A percentile compares a stretch with the other conserved stretches of the same genome.
These are phyloP conservation scores for Elysia chlorotica DNA, from an alignment of 1,140 invertebrate species.

Conservation along the genomic window DNA sequence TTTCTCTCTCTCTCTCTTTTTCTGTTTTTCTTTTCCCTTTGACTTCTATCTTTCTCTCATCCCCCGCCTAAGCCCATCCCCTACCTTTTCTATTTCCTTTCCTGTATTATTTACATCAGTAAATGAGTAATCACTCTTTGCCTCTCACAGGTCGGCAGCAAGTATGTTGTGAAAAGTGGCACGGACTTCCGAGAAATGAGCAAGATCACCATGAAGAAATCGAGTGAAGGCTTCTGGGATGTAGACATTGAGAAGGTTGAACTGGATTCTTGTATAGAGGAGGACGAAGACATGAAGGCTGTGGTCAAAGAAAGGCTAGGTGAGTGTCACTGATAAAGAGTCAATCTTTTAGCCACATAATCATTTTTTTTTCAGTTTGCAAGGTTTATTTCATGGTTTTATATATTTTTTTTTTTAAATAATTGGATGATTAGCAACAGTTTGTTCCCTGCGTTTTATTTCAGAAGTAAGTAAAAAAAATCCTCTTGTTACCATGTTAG, in stretches of 20 bases:
- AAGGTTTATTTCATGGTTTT: too few species aligned
- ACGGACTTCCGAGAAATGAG: slow-evolving; percentile 90
- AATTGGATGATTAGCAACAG: too few species aligned
- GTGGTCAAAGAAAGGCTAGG: slow-evolving; percentile 76
- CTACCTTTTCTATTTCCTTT: neutral
- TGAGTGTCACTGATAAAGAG: too few species aligned
- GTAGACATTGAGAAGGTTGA: slow-evolving; percentile 75
- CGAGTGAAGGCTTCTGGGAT: slow-evolving; percentile 53
- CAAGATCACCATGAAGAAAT: slow-evolving; percentile 65
- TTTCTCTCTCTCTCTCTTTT: neutral
- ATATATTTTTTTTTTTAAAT: too few species aligned
- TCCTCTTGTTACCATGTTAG: too few species aligned
- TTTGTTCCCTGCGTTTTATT: too few species aligned
- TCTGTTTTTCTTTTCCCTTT: neutral
- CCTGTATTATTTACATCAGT: neutral
- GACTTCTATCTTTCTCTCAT: neutral
- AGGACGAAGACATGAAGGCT: slow-evolving; percentile 75
- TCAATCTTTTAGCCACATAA: too few species aligned
- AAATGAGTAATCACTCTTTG: too few species aligned
- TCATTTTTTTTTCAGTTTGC: too few species aligned
- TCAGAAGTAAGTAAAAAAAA: too few species aligned
- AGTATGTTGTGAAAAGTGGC: slow-evolving; percentile 85
- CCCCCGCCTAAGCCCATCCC: neutral
- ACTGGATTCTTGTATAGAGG: slow-evolving; percentile 73
- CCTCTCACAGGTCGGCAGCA: slow-evolving; percentile 73